Percentiles rank a stretch among this genome's conserved stretches.
Conservation (phyloP, 2,797 vertebrate genomes). For the Tenualosa thibaudeaui region DNA sequence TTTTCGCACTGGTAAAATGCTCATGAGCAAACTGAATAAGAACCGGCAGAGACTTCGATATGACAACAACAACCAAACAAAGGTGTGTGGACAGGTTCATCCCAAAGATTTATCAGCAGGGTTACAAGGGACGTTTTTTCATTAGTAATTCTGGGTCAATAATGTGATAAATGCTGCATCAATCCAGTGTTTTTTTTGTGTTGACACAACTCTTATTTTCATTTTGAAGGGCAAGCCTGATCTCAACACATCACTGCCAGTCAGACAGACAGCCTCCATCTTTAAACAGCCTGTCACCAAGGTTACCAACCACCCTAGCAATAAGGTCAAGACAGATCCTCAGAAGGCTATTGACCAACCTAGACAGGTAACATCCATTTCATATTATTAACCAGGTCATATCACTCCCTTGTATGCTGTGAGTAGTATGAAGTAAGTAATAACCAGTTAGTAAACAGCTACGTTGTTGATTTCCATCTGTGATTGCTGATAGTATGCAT, state of each 20-base stretch:
- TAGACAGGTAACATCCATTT: conserved; percentile 80
- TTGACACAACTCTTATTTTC: background rate
- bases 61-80: conserved; percentile 92
- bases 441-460: background rate
- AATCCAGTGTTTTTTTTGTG: background rate
- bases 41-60: conserved; percentile 94
- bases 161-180: background rate
- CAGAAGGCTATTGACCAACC: conserved; percentile 98
- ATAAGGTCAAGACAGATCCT: conserved; percentile 98
- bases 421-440: background rate
- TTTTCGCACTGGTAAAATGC: conserved; percentile 96
- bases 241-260: conserved; percentile 93
- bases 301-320: conserved; percentile 98
- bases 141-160: background rate
- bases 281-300: conserved; percentile 98
- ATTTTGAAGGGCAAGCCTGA: conserved; percentile 89
- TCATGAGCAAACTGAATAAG: conserved; percentile 96
- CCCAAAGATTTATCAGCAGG: background rate
- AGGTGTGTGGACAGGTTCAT: conserved; percentile 72
- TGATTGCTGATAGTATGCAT: background rate
- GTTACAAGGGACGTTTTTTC: background rate
- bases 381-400: background rate
- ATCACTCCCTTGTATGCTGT: background rate
- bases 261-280: conserved; percentile 96
- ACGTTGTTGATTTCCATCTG: background rate